A percentile compares a stretch with the other conserved stretches of the same genome.
Evolutionary conservation across 2,113 vertebrate genomes (phyloP).

Genomic region (Pangasianodon gigas): DNA sequence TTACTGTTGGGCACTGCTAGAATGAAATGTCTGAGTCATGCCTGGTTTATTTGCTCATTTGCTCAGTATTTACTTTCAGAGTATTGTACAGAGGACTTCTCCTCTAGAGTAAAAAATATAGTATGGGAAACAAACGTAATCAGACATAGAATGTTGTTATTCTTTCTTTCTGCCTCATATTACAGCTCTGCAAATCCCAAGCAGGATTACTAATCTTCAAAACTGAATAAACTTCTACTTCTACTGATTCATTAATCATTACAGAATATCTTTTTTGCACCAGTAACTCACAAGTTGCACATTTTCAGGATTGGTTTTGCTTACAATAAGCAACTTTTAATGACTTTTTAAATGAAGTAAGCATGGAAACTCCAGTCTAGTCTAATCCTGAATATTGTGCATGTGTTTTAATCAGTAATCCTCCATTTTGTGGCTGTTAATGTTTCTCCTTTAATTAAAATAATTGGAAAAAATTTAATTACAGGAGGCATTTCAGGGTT

Average conservation of each 20-base stretch:
- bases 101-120: background rate
- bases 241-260: background rate
- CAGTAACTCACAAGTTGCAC: background rate
- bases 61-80: background rate
- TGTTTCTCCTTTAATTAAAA: background rate
- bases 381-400: slow-evolving; percentile 5
- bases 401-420: background rate
- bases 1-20: background rate
- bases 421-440: background rate
- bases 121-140: background rate
- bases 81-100: background rate
- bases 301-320: background rate
- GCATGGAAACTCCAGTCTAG: background rate
- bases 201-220: background rate
- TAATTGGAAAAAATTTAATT: background rate
- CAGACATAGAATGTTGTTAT: background rate
- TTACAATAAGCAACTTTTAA: slow-evolving; percentile 10
- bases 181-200: background rate
- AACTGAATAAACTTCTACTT: background rate
- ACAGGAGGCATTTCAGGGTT: background rate
- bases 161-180: background rate
- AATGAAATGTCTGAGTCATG: slow-evolving; percentile 1
- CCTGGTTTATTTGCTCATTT: slow-evolving; percentile 25
- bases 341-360: background rate
- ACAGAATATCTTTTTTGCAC: background rate